Conservation (phyloP, 2,113 vertebrate genomes). For the Pelusios castaneus region DNA sequence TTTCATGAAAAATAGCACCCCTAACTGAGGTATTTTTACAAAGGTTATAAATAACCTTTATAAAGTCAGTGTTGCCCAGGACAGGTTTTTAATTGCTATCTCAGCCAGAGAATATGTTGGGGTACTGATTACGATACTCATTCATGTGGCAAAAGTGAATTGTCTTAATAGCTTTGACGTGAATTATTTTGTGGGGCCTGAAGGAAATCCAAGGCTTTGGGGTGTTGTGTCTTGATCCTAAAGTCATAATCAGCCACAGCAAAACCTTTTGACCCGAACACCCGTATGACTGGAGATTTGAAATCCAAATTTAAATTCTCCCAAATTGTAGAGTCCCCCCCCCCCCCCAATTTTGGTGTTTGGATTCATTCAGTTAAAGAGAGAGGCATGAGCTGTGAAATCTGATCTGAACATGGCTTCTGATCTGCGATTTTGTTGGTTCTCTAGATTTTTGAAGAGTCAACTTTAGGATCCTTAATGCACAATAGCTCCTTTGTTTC, state of each 20-base stretch:
- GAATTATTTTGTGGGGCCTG: background rate
- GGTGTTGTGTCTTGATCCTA: too few species aligned
- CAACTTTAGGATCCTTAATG: background rate
- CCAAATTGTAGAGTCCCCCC: background rate
- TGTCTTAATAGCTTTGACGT: background rate
- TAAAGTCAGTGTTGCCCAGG: background rate
- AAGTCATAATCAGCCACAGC: background rate
- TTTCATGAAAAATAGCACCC: background rate
- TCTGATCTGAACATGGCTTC: background rate
- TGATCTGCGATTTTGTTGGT: background rate
- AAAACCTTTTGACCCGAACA: background rate
- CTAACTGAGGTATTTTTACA: background rate
- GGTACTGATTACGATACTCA: background rate
- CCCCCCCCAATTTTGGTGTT: background rate
- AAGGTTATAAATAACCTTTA: too few species aligned
- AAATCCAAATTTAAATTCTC: background rate
- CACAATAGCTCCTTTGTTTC: slow-evolving; percentile 28
- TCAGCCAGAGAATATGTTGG: background rate
- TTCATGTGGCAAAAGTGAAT: background rate
- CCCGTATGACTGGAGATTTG: background rate
- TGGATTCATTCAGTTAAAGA: background rate
- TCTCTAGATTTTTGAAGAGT: slow-evolving; percentile 10
- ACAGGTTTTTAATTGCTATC: background rate
- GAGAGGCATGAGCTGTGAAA: background rate
- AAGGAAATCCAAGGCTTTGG: too few species aligned